Evolutionary conservation across 2,888 invertebrate genomes (phyloP), one percentile per base, ranked within the genome.

Genomic region (Proisotoma minuta): DNA sequence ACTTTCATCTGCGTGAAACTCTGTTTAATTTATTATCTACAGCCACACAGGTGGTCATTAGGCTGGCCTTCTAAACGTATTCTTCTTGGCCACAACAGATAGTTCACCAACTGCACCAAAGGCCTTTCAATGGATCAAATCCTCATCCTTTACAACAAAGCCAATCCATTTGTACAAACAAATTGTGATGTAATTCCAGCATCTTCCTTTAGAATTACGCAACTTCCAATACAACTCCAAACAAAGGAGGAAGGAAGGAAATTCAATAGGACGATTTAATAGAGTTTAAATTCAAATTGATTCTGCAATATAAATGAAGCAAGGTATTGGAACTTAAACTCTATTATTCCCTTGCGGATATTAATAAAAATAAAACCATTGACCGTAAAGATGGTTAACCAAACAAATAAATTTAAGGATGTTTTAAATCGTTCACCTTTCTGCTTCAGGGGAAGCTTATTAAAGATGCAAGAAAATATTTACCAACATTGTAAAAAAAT

Each of bases 21-120:
- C n/a, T n/a, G 62, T 68, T 58, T 69, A 69, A 71, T 71, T 71
- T 71, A 71, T 71, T 58, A 63, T 66, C 59, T 53, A 26, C 59
- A 71, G 68, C 71, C 63, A 69, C 71, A 69, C 71, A 71, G 71
- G 71, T 71, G 71, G 71, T 71, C 71, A 71, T 71, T 71, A 71
- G 68, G 68, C 66, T 66, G 68, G 56, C 66, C 59, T 63, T 63
- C 68, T 61, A 18, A 49, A 22, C 15, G 15, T 20, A 4, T 43
- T 12, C 43, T 12, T n/a, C 43, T n/a, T 43, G 18, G 10, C 18
- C 43, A 43, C 4, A 43, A 43, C 43, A 43, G 43, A 43, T 43
- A 43, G 20, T 43, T 43, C 43, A 43, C 43, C 43, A n/a, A n/a
- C 43, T 20, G 43, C 43, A 43, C 43, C 43, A 43, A 4, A 15